A percentile compares a stretch with the other conserved stretches of the same genome.
Evolutionary conservation across 2,888 invertebrate species (phyloP).

Genomic region (Allophyes oxyacanthae): DNA sequence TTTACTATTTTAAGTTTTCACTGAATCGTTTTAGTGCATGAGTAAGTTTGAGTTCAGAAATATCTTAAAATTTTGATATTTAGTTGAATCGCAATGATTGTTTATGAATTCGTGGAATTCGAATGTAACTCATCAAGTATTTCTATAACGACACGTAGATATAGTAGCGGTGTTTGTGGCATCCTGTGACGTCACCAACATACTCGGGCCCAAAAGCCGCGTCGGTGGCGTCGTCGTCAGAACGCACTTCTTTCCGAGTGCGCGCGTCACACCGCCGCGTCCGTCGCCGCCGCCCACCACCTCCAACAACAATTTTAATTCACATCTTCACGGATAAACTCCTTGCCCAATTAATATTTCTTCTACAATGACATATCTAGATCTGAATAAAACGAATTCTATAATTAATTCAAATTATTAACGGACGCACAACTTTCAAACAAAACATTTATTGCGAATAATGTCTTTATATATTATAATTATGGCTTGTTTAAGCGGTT

Average conservation of each 20-base stretch:
- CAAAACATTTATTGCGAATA: slow-evolving; percentile 35
- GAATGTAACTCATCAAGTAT: slow-evolving; percentile 83
- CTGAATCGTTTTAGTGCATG: slow-evolving; percentile 24
- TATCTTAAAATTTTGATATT: slow-evolving; percentile 37
- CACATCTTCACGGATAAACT: slow-evolving; percentile 68
- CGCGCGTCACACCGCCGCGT: slow-evolving; percentile 56
- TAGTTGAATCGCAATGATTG: slow-evolving; percentile 67
- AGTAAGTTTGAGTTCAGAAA: slow-evolving; percentile 42
- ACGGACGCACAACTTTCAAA: slow-evolving; percentile 28
- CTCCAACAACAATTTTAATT: slow-evolving; percentile 71
- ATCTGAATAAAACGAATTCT: slow-evolving; percentile 55
- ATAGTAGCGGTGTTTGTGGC: slow-evolving; percentile 60
- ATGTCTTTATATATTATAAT: slow-evolving; percentile 3
- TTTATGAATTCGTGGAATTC: slow-evolving; percentile 75
- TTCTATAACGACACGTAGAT: slow-evolving; percentile 77
- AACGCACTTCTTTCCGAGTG: slow-evolving; percentile 48
- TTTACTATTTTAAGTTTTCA: slow-evolving; percentile 35
- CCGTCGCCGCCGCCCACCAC: slow-evolving; percentile 65
- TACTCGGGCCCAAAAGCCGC: slow-evolving; percentile 53
- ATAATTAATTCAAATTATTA: slow-evolving; percentile 50
- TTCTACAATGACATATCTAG: slow-evolving; percentile 57
- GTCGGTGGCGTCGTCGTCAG: slow-evolving; percentile 37
- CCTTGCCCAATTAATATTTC: slow-evolving; percentile 69
- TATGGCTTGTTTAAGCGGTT: too few species aligned
- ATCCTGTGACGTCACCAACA: slow-evolving; percentile 73